Conservation (phyloP, 64 coral and sea anemone genomes). For the Acropora tenuis region DNA sequence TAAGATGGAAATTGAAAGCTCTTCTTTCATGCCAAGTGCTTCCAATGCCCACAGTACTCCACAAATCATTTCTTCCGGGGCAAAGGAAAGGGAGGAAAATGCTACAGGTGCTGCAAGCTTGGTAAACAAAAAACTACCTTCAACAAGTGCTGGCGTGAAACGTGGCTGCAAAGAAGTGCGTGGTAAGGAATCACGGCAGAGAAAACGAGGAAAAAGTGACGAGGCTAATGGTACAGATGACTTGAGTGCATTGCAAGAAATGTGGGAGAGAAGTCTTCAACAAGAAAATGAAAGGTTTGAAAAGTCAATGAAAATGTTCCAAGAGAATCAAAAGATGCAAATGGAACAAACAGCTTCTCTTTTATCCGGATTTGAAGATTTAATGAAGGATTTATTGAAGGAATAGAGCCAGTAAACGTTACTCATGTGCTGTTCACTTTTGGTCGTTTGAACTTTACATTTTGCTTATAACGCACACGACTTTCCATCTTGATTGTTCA, state of each 20-base stretch:
- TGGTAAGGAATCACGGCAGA: background rate
- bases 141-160: too few relatives aligned
- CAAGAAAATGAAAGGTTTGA: background rate
- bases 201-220: conserved; percentile 15
- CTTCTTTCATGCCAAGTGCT: too few relatives aligned
- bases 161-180: too few relatives aligned
- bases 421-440: background rate
- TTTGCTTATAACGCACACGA: too few relatives aligned
- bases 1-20: too few relatives aligned
- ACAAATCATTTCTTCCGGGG: background rate
- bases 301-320: background rate
- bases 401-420: too few relatives aligned
- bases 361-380: too few relatives aligned
- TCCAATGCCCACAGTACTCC: background rate
- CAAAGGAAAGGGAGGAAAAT: background rate
- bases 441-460: too few relatives aligned
- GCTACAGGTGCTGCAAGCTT: background rate
- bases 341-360: too few relatives aligned
- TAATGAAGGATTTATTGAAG: too few relatives aligned
- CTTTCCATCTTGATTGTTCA: background rate
- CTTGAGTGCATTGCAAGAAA: background rate
- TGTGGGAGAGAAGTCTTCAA: too few relatives aligned
- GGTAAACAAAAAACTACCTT: background rate
- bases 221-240: conserved; percentile 14
- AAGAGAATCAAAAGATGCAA: background rate